These are phyloP conservation scores for Hirtodrosophila trivittata DNA, from an alignment of 2,888 invertebrate genomes.

Conservation along the genomic window DNA sequence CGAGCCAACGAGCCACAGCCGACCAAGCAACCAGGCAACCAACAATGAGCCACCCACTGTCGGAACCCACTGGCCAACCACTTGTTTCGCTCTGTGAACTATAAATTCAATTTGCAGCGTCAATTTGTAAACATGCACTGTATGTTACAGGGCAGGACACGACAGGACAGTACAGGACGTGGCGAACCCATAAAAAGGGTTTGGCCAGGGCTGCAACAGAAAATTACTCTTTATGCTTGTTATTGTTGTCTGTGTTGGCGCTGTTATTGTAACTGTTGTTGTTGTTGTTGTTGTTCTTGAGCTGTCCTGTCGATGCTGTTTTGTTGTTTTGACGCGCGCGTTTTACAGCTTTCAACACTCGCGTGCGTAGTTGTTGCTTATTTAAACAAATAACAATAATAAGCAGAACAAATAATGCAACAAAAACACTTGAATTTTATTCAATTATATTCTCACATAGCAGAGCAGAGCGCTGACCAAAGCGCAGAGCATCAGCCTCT, in stretches of 20 bases:
- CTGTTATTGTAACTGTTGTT: constrained; percentile 19
- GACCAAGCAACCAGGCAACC: neutral
- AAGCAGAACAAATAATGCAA: constrained; percentile 73
- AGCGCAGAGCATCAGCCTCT: constrained; percentile 51
- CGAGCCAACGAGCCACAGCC: constrained; percentile 11
- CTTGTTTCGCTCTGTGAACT: constrained; percentile 50
- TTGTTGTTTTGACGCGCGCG: constrained; percentile 45
- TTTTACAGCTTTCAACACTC: constrained; percentile 56
- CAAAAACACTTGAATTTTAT: constrained; percentile 77
- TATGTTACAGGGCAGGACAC: constrained; percentile 32
- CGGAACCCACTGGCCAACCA: constrained; percentile 47
- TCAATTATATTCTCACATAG: constrained; percentile 70
- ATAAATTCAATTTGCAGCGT: constrained; percentile 69
- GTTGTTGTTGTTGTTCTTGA: constrained; percentile 10
- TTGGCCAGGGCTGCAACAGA: constrained; percentile 62
- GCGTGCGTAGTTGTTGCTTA: constrained; percentile 53
- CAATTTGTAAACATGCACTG: constrained; percentile 71
- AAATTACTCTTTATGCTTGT: constrained; percentile 16
- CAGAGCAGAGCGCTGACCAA: constrained; percentile 32
- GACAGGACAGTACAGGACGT: constrained; percentile 10
- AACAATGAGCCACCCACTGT: neutral
- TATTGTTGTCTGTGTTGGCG: constrained; percentile 1
- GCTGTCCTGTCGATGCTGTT: constrained; percentile 4
- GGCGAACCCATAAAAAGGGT: constrained; percentile 60
- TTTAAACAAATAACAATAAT: constrained; percentile 78